Percentiles rank a stretch among this genome's conserved stretches.
These are phyloP conservation scores for Eubucco bourcierii DNA, from an alignment of 2,113 vertebrate genomes.

Conservation along the genomic window DNA sequence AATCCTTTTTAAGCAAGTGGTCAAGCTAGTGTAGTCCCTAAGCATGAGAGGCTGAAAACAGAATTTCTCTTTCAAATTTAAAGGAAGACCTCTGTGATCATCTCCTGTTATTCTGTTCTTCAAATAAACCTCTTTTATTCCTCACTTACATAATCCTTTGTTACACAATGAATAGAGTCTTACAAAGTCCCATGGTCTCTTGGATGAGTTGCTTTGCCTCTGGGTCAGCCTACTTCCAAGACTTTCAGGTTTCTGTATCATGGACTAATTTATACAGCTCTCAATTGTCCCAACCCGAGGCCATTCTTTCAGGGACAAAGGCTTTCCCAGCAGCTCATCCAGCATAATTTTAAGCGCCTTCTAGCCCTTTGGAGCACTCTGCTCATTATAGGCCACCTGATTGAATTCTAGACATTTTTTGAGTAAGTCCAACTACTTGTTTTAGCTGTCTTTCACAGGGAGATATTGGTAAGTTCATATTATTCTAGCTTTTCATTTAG, in stretches of 20 bases:
- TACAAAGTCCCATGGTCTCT: background rate
- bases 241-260: background rate
- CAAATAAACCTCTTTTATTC: constrained; percentile 11
- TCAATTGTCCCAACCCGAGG: background rate
- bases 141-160: background rate
- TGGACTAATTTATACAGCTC: background rate
- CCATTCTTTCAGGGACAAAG: constrained; percentile 15
- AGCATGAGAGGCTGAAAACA: background rate
- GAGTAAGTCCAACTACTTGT: background rate
- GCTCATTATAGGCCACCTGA: background rate
- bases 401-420: constrained; percentile 7
- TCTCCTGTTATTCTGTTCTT: constrained; percentile 7
- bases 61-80: background rate
- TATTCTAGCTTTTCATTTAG: background rate
- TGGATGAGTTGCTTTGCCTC: background rate
- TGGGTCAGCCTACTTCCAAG: constrained; percentile 24
- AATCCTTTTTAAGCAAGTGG: background rate
- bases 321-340: background rate
- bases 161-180: background rate
- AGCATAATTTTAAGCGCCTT: background rate
- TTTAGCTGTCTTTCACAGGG: background rate
- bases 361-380: background rate
- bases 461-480: background rate
- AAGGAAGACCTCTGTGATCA: constrained; percentile 23
- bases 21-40: background rate